Percentiles rank a stretch among this genome's conserved stretches.
Evolutionary conservation across 2,888 invertebrate species (phyloP).

Genomic region (Zele albiditarsus): DNA sequence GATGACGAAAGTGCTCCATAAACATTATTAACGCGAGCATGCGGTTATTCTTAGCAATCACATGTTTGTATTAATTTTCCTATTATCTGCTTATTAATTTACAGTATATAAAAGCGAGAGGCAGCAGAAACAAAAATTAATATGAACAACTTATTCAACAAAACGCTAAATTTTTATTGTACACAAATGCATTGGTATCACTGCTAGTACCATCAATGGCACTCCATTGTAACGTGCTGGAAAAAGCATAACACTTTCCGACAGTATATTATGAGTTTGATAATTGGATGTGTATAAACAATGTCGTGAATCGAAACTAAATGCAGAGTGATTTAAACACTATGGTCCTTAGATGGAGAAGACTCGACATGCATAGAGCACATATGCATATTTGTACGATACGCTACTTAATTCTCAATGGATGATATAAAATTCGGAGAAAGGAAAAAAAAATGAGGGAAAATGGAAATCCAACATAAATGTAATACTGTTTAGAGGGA

Average conservation of each 20-base stretch:
- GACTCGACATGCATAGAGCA: conserved; percentile 60
- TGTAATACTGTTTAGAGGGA: conserved; percentile 60
- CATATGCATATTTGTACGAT: conserved; percentile 66
- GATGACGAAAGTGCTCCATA: not conserved
- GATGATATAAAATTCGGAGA: conserved; percentile 50
- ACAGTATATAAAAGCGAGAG: too few relatives aligned
- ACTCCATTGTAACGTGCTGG: conserved; percentile 32
- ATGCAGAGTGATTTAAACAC: not conserved
- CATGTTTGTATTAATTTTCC: not conserved
- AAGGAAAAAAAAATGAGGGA: conserved; percentile 33
- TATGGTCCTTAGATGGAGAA: conserved; percentile 44
- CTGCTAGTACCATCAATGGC: conserved; percentile 36
- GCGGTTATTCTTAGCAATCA: not conserved
- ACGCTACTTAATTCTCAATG: conserved; percentile 67
- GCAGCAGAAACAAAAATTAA: not conserved
- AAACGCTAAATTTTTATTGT: conserved; percentile 40
- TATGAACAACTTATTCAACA: conserved; percentile 33
- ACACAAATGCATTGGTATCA: conserved; percentile 40
- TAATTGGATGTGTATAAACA: conserved; percentile 41
- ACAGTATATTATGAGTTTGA: conserved; percentile 31
- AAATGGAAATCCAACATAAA: conserved; percentile 56
- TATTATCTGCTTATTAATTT: too few relatives aligned
- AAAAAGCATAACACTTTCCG: conserved; percentile 31
- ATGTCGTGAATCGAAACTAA: not conserved
- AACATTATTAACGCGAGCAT: not conserved